These are phyloP conservation scores for Thunnus maccoyii DNA, from an alignment of 2,113 vertebrate genomes.

Conservation along the genomic window DNA sequence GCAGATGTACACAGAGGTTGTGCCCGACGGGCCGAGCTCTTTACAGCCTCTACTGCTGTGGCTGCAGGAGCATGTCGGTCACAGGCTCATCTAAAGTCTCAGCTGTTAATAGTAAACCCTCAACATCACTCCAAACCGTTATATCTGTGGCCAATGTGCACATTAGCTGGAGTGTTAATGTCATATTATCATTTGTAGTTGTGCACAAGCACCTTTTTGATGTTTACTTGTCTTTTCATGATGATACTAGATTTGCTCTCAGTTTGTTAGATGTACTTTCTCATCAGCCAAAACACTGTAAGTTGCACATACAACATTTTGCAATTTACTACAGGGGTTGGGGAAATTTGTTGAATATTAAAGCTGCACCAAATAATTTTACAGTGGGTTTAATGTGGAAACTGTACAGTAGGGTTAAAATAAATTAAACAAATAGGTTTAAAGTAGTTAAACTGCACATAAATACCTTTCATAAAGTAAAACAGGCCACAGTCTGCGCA, in stretches of 20 bases:
- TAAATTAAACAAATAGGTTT: constrained; percentile 1
- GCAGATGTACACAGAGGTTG: constrained; percentile 90
- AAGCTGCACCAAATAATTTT: constrained; percentile 28
- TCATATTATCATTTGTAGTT: constrained; percentile 39
- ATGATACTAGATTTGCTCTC: constrained; percentile 33
- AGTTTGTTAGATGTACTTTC: constrained; percentile 8
- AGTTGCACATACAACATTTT: constrained; percentile 3
- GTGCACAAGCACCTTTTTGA: constrained; percentile 66
- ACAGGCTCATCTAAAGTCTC: constrained; percentile 74
- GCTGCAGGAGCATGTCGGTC: constrained; percentile 85
- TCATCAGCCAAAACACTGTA: constrained; percentile 59
- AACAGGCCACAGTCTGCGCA: constrained; percentile 26
- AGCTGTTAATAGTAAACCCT: constrained; percentile 21
- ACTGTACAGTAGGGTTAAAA: constrained; percentile 15
- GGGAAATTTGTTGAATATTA: background rate
- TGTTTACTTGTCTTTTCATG: constrained; percentile 57
- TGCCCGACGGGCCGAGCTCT: constrained; percentile 75
- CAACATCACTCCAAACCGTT: constrained; percentile 45
- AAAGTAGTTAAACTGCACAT: constrained; percentile 13
- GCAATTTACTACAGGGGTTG: constrained; percentile 5
- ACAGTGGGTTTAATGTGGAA: constrained; percentile 31
- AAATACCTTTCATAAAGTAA: background rate
- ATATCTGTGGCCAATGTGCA: too few relatives aligned
- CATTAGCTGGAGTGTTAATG: constrained; percentile 28
- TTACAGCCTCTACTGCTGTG: constrained; percentile 84